Conservation (phyloP, 1,140 invertebrate genomes). For the Eriocheir sinensis region DNA sequence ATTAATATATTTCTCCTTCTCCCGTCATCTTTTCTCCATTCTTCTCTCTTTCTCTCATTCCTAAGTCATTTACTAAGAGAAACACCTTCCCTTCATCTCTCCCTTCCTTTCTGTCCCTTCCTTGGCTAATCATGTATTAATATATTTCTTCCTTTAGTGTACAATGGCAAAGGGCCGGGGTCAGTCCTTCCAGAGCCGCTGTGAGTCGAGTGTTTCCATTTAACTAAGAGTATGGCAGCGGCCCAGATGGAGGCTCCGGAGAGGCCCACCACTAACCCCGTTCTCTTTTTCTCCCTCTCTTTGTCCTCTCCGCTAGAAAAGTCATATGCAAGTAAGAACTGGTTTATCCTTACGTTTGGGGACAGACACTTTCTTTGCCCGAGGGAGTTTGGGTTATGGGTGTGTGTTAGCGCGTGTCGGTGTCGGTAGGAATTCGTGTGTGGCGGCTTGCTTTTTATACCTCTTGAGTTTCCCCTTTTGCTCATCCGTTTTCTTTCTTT, state of each 20-base stretch:
- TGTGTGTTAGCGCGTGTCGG: no score
- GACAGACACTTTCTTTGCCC: conserved; percentile 53
- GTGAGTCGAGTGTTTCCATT: background rate
- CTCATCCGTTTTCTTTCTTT: no score
- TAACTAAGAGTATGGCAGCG: no score
- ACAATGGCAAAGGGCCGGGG: background rate
- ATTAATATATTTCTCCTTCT: conserved; percentile 8
- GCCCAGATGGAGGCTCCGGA: conserved; percentile 1
- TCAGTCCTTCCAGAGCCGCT: background rate
- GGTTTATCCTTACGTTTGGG: conserved; percentile 39
- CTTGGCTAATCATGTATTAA: conserved; percentile 27
- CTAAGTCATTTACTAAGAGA: no score
- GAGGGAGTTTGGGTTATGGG: no score
- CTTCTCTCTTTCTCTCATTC: background rate
- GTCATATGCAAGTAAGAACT: conserved; percentile 59
- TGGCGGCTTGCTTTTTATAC: no score
- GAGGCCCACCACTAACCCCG: conserved; percentile 34
- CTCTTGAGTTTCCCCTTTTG: no score
- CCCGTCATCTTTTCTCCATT: no score
- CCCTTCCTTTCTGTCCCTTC: background rate
- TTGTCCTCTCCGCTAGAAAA: conserved; percentile 58
- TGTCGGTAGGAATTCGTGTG: no score
- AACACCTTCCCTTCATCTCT: no score
- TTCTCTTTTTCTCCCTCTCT: conserved; percentile 40
- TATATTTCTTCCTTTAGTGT: background rate